Evolutionary conservation across 2,113 vertebrate species (phyloP).

Genomic region (Nothocercus julius): DNA sequence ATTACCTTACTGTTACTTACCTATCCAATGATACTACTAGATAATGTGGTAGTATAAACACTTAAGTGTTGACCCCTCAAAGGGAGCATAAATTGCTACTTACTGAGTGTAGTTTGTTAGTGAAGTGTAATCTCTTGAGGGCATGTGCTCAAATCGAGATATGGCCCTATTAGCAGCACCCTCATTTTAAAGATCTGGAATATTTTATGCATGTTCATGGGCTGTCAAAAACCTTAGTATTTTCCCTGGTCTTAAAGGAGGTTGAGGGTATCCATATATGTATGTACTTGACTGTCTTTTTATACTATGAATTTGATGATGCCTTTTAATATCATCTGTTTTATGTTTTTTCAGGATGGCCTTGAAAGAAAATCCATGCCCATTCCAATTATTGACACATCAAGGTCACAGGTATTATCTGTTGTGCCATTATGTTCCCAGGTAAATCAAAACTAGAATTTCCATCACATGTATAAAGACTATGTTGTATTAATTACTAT

Average conservation of each 20-base stretch:
- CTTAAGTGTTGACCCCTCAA: not conserved
- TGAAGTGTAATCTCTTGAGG: not conserved
- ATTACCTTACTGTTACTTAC: too few species aligned
- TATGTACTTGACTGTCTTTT: not conserved
- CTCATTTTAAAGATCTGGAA: not conserved
- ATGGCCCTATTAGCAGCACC: not conserved
- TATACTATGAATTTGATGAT: not conserved
- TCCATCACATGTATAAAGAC: not conserved
- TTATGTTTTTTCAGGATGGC: conserved; percentile 71
- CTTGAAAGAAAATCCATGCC: conserved; percentile 80
- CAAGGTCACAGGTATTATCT: conserved; percentile 88
- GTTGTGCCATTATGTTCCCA: not conserved
- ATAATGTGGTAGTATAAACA: not conserved
- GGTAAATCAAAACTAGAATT: not conserved
- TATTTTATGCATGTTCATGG: not conserved
- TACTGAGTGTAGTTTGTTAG: not conserved
- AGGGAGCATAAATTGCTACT: not conserved
- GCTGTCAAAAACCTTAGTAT: not conserved
- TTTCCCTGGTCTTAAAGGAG: not conserved
- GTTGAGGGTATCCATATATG: not conserved
- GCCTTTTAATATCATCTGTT: not conserved
- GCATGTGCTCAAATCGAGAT: not conserved
- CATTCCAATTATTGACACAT: conserved; percentile 87
- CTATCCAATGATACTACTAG: not conserved
- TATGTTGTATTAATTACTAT: not conserved